A percentile compares a stretch with the other conserved stretches of the same genome.
These are phyloP conservation scores for Cygnus atratus DNA, from an alignment of 2,113 vertebrate species.

Conservation along the genomic window DNA sequence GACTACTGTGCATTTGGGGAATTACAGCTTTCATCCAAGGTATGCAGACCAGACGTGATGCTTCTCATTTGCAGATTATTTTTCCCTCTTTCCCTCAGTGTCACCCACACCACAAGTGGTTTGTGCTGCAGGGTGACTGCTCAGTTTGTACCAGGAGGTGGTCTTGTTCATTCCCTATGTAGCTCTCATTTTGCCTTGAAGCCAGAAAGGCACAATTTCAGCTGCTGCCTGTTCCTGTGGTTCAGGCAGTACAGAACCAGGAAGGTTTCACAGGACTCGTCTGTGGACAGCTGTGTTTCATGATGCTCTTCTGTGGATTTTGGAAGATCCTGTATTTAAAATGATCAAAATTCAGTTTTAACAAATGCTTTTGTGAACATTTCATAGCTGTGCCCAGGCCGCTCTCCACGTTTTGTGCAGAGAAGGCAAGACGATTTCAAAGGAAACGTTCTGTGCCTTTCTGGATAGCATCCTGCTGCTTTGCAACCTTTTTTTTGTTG, in stretches of 20 bases:
- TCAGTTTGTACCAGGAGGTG: neutral
- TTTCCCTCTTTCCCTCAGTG: neutral
- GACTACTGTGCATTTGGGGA: neutral
- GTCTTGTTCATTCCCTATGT: neutral
- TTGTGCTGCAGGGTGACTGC: neutral
- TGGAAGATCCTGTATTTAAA: neutral
- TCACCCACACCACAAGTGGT: rapidly evolving
- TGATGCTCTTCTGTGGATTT: neutral
- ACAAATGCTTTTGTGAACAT: neutral
- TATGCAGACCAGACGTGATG: neutral
- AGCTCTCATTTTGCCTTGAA: neutral
- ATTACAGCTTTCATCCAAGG: neutral
- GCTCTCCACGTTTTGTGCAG: neutral
- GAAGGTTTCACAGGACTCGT: neutral
- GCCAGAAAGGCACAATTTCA: neutral
- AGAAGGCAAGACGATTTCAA: conserved; percentile 8
- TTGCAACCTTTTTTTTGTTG: conserved; percentile 13
- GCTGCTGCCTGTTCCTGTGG: neutral
- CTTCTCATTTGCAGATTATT: neutral
- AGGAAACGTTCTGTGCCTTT: neutral
- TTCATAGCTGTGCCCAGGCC: neutral
- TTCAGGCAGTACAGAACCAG: neutral
- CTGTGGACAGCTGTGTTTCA: neutral
- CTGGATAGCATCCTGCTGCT: conserved; percentile 34
- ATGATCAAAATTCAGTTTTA: neutral